Evolutionary conservation across 2,888 invertebrate genomes (phyloP).

Genomic region (Muschampia plurimacula): DNA sequence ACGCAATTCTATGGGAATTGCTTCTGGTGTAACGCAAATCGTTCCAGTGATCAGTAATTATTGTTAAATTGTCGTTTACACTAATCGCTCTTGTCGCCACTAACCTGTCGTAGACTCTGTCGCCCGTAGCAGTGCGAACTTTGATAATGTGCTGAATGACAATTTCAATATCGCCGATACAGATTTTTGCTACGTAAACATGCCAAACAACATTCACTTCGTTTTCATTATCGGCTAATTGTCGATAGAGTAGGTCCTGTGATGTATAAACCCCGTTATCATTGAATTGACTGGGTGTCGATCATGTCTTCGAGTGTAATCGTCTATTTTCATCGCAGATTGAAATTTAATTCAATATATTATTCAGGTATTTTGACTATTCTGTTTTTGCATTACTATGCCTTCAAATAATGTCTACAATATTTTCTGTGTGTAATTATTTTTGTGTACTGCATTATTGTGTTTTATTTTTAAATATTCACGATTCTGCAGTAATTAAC

Average conservation of each 20-base stretch:
- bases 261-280: constrained; percentile 4
- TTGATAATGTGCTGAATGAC: constrained; percentile 58
- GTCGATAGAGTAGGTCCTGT: constrained; percentile 19
- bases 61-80: constrained; percentile 78
- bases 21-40: constrained; percentile 60
- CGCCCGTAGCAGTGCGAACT: constrained; percentile 62
- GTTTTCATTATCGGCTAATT: constrained; percentile 58
- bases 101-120: constrained; percentile 56
- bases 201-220: constrained; percentile 74
- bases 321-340: constrained; percentile 4
- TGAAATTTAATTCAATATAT: background rate
- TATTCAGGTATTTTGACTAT: too few relatives aligned
- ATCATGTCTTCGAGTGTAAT: constrained; percentile 33
- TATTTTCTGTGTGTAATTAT: background rate
- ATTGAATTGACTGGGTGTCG: constrained; percentile 33
- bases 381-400: too few relatives aligned
- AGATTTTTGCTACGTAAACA: constrained; percentile 72
- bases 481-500: constrained; percentile 19
- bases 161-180: constrained; percentile 67
- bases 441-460: background rate
- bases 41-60: constrained; percentile 76
- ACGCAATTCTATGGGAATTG: constrained; percentile 51
- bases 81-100: constrained; percentile 69
- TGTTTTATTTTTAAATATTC: background rate
- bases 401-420: too few relatives aligned